Conservation (phyloP, 2,888 invertebrate genomes). For the Diplolepis rosae region DNA sequence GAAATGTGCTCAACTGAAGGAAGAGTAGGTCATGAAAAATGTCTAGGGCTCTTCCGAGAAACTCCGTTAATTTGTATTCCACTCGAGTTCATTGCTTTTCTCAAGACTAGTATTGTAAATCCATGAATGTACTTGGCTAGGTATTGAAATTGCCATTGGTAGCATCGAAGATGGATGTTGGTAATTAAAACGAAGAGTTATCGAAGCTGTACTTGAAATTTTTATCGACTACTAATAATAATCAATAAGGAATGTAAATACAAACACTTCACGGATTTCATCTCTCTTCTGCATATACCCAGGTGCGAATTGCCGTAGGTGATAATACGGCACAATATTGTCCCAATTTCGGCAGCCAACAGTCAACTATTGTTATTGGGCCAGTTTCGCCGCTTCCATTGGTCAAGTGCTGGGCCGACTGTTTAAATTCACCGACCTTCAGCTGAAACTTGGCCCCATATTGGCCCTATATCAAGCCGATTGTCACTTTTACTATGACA, state of each 20-base stretch:
- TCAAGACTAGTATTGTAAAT: constrained; percentile 14
- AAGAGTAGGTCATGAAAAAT: constrained; percentile 26
- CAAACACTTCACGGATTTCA: background rate
- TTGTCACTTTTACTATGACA: too few relatives aligned
- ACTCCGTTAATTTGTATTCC: background rate
- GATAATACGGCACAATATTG: too few relatives aligned
- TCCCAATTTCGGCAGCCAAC: too few relatives aligned
- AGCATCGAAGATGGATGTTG: background rate
- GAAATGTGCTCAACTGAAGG: constrained; percentile 4
- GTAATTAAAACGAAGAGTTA: constrained; percentile 15
- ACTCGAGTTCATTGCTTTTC: constrained; percentile 15
- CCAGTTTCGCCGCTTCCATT: too few relatives aligned
- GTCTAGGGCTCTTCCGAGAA: constrained; percentile 20
- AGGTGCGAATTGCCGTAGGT: too few relatives aligned
- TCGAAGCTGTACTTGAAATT: background rate
- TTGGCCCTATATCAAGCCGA: too few relatives aligned
- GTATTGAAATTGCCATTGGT: constrained; percentile 5
- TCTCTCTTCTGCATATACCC: too few relatives aligned
- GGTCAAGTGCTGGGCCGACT: too few relatives aligned
- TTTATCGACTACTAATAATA: background rate
- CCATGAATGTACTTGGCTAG: constrained; percentile 1
- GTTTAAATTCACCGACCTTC: too few relatives aligned
- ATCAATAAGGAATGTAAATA: background rate
- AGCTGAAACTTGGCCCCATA: too few relatives aligned
- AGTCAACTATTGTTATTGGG: too few relatives aligned